phyloP scores from a whole-genome alignment of 2,888 invertebrate genomes.

The Agelastica alni region DNA sequence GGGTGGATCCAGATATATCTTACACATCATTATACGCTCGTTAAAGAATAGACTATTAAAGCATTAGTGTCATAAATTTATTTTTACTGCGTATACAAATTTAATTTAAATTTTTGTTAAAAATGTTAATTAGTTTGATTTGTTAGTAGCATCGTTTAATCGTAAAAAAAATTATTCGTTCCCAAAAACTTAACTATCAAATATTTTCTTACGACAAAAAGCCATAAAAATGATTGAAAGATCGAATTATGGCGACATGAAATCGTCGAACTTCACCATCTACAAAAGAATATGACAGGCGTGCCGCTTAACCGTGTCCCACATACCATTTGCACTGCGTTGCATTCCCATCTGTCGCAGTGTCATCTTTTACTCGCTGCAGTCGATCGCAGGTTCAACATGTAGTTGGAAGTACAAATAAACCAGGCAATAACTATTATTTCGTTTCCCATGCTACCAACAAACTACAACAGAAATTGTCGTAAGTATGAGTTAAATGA shows the following conservation, averaged over 20 bases:
- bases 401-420: conserved; percentile 25
- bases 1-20: too few species aligned
- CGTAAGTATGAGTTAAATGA: too few species aligned
- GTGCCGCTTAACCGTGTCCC: conserved; percentile 11
- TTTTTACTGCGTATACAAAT: too few species aligned
- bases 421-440: neutral
- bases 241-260: conserved; percentile 1
- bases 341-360: conserved; percentile 4
- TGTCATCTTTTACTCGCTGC: conserved; percentile 22
- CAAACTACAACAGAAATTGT: too few species aligned
- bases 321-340: conserved; percentile 2
- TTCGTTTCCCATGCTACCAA: too few species aligned
- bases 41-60: too few species aligned
- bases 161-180: too few species aligned
- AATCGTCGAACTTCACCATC: neutral
- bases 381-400: conserved; percentile 16
- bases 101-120: conserved; percentile 2
- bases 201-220: too few species aligned
- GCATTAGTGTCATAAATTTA: too few species aligned
- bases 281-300: conserved; percentile 20
- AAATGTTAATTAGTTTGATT: neutral
- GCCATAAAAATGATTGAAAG: neutral
- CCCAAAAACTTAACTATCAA: too few species aligned
- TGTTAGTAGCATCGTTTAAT: neutral
- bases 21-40: too few species aligned